These are phyloP conservation scores for Xenopus petersii DNA, from an alignment of 2,797 vertebrate genomes.

Conservation along the genomic window DNA sequence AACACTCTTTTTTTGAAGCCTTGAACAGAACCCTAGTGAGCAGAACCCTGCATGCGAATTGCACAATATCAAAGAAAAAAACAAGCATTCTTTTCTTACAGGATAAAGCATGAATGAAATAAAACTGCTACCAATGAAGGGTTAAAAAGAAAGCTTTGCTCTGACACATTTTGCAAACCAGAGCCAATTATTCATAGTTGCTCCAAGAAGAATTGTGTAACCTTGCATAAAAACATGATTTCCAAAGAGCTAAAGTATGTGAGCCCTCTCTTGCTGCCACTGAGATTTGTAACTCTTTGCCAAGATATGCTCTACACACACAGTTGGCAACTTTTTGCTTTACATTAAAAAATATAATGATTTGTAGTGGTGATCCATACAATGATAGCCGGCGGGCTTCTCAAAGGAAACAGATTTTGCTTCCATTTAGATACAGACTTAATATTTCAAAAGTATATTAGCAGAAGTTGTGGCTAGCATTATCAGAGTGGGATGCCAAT, in stretches of 20 bases:
- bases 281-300: slow-evolving; percentile 5
- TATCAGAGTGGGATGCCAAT: too few relatives aligned
- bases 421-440: too few relatives aligned
- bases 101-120: too few relatives aligned
- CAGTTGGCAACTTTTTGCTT: not conserved
- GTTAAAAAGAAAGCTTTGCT: slow-evolving; percentile 13
- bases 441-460: too few relatives aligned
- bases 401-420: not conserved
- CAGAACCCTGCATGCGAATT: too few relatives aligned
- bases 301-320: not conserved
- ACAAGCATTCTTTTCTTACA: too few relatives aligned
- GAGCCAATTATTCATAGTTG: slow-evolving; percentile 30
- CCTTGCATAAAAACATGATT: slow-evolving; percentile 39
- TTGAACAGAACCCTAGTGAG: too few relatives aligned
- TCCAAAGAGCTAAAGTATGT: slow-evolving; percentile 28
- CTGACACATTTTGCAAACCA: slow-evolving; percentile 13
- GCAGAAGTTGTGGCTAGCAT: too few relatives aligned
- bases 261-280: slow-evolving; percentile 13
- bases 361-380: slow-evolving; percentile 7
- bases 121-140: not conserved
- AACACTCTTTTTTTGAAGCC: too few relatives aligned
- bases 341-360: not conserved
- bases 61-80: too few relatives aligned
- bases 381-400: slow-evolving; percentile 1
- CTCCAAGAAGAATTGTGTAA: slow-evolving; percentile 34